Evolutionary conservation across 2,797 vertebrate genomes (phyloP), one percentile per base, ranked within the genome.

Genomic region (Chelonia mydas): DNA sequence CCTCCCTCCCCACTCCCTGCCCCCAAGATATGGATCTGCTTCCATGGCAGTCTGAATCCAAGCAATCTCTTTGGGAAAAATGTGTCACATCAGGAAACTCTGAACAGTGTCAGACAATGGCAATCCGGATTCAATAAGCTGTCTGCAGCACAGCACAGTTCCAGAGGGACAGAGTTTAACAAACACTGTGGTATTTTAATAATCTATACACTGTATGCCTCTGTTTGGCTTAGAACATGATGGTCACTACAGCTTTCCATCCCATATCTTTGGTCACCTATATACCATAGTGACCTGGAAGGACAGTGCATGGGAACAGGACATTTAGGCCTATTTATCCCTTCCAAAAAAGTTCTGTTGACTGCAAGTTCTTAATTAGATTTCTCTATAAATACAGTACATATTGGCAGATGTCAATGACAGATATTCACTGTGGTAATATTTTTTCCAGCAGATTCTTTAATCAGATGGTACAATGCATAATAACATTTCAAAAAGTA

Each of bases 341-440:
- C 91, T 16, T 3, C 88, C 0, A 17, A 1, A 12, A 0, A 51
- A 81, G 86, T 86, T 81, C 65, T 84, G 77, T 90, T 9, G 85
- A 78, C 91, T 95, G 96, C 85, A n/a, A 92, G 93, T 86, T 77
- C 91, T 61, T 88, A 89, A 85, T 95, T 47, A 6, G 16, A 86
- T 88, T 77, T 79, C 94, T 84, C 49, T 93, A 94, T 92, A 96
- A 96, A 96, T 93, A 95, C 92, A 86, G 94, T 96, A 90, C 92
- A 89, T 92, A 90, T 97, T 96, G 96, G 96, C 96, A 97, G 94
- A 95, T 97, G 96, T 95, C 96, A 94, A 92, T 96, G 93, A 95
- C 95, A 96, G 96, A 96, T 96, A 96, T 96, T 97, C 96, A 93
- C 92, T 65, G 96, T 91, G 97, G 68, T 72, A 97, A 96, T 97